Percentiles rank a stretch among this genome's conserved stretches.
These are phyloP conservation scores for Ceratotherium simum DNA, from an alignment of 2,113 vertebrate genomes.

Conservation along the genomic window DNA sequence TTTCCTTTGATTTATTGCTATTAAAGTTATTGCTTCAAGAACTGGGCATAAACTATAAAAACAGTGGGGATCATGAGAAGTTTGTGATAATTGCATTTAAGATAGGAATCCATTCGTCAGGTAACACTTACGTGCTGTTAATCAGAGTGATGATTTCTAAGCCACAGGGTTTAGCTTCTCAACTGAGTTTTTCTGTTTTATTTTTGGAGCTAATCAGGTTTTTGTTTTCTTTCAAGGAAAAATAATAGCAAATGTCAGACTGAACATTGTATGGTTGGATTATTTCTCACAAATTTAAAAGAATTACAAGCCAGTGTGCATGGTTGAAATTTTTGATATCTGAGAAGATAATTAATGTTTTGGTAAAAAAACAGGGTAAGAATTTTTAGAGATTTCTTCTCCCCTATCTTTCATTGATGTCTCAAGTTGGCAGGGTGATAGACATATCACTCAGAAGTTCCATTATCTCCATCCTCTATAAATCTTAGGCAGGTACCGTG, in stretches of 20 bases:
- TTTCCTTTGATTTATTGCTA: conserved; percentile 18
- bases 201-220: conserved; percentile 74
- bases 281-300: conserved; percentile 48
- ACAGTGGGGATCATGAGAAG: conserved; percentile 59
- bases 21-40: conserved; percentile 42
- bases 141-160: conserved; percentile 68
- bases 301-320: background rate
- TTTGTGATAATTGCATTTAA: conserved; percentile 67
- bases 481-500: background rate
- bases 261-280: conserved; percentile 44
- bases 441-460: background rate
- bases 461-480: background rate
- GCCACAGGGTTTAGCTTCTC: conserved; percentile 51
- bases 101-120: conserved; percentile 26
- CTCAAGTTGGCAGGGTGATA: background rate
- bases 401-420: background rate
- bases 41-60: conserved; percentile 7
- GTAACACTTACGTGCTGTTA: conserved; percentile 61
- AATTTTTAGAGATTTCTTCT: background rate
- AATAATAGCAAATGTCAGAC: conserved; percentile 51
- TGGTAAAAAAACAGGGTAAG: background rate
- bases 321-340: conserved; percentile 6
- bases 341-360: conserved; percentile 19
- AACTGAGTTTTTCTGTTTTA: conserved; percentile 59
- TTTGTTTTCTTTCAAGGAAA: conserved; percentile 72